Percentiles rank a stretch among this genome's conserved stretches.
phyloP scores from a whole-genome alignment of 2,113 vertebrate species.

The Syngnathus scovelli region DNA sequence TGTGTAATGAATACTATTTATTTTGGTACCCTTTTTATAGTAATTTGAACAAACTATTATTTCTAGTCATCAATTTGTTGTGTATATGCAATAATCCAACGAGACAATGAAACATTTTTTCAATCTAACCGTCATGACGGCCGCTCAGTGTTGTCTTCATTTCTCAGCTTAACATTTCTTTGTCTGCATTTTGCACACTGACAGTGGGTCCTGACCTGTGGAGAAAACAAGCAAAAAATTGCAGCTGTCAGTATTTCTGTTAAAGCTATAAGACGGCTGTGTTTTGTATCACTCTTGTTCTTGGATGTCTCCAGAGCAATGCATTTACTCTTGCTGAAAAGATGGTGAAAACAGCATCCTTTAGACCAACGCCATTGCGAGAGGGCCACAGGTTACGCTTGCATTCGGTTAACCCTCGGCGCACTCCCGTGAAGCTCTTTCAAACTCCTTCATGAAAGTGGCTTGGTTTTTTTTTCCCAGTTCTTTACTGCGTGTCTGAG shows the following conservation, averaged over 20 bases:
- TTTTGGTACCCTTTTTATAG: too few relatives aligned
- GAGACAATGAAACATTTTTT: too few relatives aligned
- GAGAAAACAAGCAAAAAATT: background rate
- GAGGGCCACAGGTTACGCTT: constrained; percentile 12
- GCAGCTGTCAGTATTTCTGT: constrained; percentile 15
- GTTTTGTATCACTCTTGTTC: constrained; percentile 32
- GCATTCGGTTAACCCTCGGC: background rate
- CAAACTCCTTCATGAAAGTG: background rate
- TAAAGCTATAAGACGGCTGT: constrained; percentile 22
- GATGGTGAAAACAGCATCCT: constrained; percentile 33
- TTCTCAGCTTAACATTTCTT: too few relatives aligned
- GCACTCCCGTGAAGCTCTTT: background rate
- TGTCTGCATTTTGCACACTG: background rate
- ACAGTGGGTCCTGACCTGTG: background rate
- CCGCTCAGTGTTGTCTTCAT: too few relatives aligned
- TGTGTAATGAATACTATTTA: too few relatives aligned
- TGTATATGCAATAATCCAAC: too few relatives aligned
- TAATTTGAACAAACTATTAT: too few relatives aligned
- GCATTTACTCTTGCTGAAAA: constrained; percentile 47
- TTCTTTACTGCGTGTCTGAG: background rate
- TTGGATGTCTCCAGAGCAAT: constrained; percentile 27
- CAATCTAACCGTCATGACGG: too few relatives aligned
- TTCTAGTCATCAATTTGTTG: too few relatives aligned
- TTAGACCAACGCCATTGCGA: constrained; percentile 19
- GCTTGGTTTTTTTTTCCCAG: background rate